Percentiles rank a stretch among this genome's conserved stretches.
Evolutionary conservation across 2,797 vertebrate genomes (phyloP).

Genomic region (Sphaeramia orbicularis): DNA sequence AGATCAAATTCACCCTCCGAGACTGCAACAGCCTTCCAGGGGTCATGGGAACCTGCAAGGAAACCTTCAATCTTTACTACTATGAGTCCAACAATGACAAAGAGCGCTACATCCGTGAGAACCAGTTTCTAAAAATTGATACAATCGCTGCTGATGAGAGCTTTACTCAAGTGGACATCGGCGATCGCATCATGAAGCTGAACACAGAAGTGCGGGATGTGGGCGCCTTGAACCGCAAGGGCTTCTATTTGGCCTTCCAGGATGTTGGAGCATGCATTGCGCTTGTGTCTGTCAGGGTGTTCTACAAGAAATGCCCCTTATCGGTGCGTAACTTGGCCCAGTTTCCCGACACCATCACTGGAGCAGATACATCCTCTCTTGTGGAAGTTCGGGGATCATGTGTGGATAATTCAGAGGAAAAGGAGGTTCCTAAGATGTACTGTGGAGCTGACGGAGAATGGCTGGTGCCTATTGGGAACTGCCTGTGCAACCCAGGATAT

Average conservation of each 20-base stretch:
- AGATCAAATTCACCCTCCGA: constrained; percentile 97
- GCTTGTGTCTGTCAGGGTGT: constrained; percentile 94
- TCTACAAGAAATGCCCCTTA: constrained; percentile 96
- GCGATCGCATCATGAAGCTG: constrained; percentile 97
- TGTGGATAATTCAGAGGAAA: constrained; percentile 97
- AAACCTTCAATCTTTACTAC: constrained; percentile 98
- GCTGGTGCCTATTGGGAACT: constrained; percentile 99
- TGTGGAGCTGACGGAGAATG: constrained; percentile 98
- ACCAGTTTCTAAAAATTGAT: constrained; percentile 95
- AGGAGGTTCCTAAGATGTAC: constrained; percentile 99
- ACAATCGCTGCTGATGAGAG: constrained; percentile 97
- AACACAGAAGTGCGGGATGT: constrained; percentile 97
- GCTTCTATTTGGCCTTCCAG: constrained; percentile 98
- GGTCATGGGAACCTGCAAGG: constrained; percentile 98
- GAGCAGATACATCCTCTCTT: constrained; percentile 95
- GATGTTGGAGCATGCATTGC: constrained; percentile 98
- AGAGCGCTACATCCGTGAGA: constrained; percentile 94
- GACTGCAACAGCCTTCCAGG: constrained; percentile 98
- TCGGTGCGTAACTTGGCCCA: constrained; percentile 95
- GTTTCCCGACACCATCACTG: constrained; percentile 96
- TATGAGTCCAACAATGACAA: constrained; percentile 96
- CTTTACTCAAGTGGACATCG: constrained; percentile 99
- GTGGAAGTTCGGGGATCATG: constrained; percentile 98
- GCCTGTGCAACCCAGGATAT: constrained; percentile 94
- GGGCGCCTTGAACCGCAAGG: constrained; percentile 91